phyloP scores from a whole-genome alignment of 2,888 invertebrate species.

The Euspilapteryx auroguttella region DNA sequence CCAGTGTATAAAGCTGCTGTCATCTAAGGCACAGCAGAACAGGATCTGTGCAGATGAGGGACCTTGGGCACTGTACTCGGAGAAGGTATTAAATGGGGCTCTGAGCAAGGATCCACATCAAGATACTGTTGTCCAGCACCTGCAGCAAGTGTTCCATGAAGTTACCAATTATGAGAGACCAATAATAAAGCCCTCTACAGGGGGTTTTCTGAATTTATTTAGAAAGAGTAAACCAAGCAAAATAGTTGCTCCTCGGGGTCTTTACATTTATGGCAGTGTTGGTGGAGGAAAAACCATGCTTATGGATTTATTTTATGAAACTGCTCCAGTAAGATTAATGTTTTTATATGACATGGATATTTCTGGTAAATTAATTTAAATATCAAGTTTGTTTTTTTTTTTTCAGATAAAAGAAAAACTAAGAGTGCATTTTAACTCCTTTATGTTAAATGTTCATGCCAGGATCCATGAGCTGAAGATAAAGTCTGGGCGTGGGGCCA shows the following conservation, averaged over 20 bases:
- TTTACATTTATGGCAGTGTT: slow-evolving; percentile 89
- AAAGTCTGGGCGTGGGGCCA: slow-evolving; percentile 46
- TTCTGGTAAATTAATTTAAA: not conserved
- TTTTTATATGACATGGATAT: not conserved
- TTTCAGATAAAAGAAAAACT: slow-evolving; percentile 68
- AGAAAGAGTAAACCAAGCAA: slow-evolving; percentile 32
- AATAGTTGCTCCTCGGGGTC: slow-evolving; percentile 69
- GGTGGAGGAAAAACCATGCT: slow-evolving; percentile 98
- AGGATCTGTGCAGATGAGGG: slow-evolving; percentile 19
- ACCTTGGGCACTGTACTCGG: slow-evolving; percentile 58
- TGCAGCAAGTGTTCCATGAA: slow-evolving; percentile 72
- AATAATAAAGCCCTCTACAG: slow-evolving; percentile 13
- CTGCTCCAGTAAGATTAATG: slow-evolving; percentile 21
- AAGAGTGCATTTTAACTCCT: slow-evolving; percentile 94
- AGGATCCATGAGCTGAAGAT: slow-evolving; percentile 85
- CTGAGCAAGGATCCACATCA: slow-evolving; percentile 74
- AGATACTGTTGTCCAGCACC: slow-evolving; percentile 64
- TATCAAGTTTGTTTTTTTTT: too few species aligned
- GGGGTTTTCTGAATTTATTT: slow-evolving; percentile 31
- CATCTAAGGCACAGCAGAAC: slow-evolving; percentile 24
- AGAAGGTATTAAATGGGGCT: slow-evolving; percentile 62
- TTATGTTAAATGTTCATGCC: slow-evolving; percentile 95
- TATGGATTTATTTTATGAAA: slow-evolving; percentile 95
- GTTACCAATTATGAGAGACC: slow-evolving; percentile 63
- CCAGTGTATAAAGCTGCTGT: slow-evolving; percentile 28